Evolutionary conservation across 2,888 invertebrate genomes (phyloP).

Genomic region (Tenodera sinensis): DNA sequence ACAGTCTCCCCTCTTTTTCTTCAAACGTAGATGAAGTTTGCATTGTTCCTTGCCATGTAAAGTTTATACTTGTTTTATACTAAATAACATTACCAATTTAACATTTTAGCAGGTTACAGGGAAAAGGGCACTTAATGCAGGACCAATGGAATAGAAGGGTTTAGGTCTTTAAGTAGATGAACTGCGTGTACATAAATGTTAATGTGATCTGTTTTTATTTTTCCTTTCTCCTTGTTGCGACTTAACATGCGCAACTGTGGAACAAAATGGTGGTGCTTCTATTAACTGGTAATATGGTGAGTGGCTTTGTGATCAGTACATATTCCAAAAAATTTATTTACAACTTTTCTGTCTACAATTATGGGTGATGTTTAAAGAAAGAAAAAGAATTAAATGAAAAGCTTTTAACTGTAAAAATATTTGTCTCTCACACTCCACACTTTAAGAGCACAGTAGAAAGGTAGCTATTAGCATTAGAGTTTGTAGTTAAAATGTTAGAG

Average conservation of each 20-base stretch:
- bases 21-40: not conserved
- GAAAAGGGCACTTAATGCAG: not conserved
- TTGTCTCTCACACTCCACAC: constrained; percentile 15
- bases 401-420: constrained; percentile 22
- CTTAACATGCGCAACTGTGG: not conserved
- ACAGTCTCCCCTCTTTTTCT: not conserved
- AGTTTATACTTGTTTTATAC: not conserved
- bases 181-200: constrained; percentile 5
- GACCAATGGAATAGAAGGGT: not conserved
- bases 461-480: constrained; percentile 23
- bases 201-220: not conserved
- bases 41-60: not conserved
- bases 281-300: constrained; percentile 7
- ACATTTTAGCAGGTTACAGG: not conserved
- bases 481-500: constrained; percentile 28
- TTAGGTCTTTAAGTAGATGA: not conserved
- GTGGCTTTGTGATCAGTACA: constrained; percentile 20
- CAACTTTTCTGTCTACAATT: not conserved
- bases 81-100: not conserved
- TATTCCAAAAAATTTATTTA: constrained; percentile 2
- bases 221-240: not conserved
- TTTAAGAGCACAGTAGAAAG: constrained; percentile 27
- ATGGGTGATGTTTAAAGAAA: constrained; percentile 9
- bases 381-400: not conserved
- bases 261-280: constrained; percentile 22